A percentile compares a stretch with the other conserved stretches of the same genome.
Conservation (phyloP, 2,888 invertebrate species). For the Spilosoma lubricipeda region DNA sequence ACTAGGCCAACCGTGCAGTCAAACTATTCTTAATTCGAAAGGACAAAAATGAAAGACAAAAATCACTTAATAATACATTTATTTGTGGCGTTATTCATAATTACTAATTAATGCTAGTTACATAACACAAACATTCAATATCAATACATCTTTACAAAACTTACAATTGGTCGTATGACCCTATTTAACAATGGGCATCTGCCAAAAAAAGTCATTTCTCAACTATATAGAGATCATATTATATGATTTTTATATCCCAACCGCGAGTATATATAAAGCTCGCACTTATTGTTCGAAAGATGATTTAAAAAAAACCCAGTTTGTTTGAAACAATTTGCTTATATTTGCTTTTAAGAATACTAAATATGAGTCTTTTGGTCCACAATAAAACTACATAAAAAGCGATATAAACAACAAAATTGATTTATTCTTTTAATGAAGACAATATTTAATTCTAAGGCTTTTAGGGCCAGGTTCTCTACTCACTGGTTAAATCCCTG, state of each 20-base stretch:
- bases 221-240: constrained; percentile 37
- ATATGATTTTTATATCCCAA: constrained; percentile 4
- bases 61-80: constrained; percentile 59
- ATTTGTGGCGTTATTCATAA: constrained; percentile 65
- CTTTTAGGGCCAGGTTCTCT: not conserved
- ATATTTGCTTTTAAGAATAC: constrained; percentile 5
- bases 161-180: constrained; percentile 27
- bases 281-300: not conserved
- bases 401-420: not conserved
- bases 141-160: constrained; percentile 47
- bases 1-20: too few relatives aligned
- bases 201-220: constrained; percentile 23
- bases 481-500: too few relatives aligned
- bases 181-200: constrained; percentile 31
- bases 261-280: constrained; percentile 1
- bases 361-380: constrained; percentile 12
- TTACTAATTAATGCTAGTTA: constrained; percentile 55
- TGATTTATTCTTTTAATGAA: not conserved
- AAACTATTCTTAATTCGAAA: too few relatives aligned
- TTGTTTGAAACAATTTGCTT: not conserved
- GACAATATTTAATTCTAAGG: not conserved
- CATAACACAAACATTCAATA: constrained; percentile 51
- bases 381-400: not conserved
- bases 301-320: not conserved
- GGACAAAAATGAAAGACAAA: constrained; percentile 25